Conservation (phyloP, 2,888 invertebrate species). For the Zygaena filipendulae region DNA sequence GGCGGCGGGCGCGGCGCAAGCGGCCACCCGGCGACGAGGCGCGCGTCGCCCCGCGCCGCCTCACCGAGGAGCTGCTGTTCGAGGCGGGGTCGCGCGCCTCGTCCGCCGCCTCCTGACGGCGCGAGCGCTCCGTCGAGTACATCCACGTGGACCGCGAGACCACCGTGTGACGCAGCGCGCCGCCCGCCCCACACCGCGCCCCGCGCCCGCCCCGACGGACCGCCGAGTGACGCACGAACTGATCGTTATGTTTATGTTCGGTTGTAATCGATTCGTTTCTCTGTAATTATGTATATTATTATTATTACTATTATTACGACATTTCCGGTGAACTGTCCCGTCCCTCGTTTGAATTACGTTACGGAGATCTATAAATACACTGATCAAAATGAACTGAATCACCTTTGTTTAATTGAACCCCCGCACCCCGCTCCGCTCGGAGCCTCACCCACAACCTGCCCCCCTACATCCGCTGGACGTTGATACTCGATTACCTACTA, state of each 20-base stretch:
- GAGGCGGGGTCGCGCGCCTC: constrained; percentile 69
- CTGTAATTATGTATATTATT: constrained; percentile 20
- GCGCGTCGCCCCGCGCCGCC: constrained; percentile 63
- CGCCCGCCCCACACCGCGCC: constrained; percentile 11
- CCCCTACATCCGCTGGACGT: no score
- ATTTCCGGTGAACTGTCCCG: constrained; percentile 54
- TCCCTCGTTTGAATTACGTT: constrained; percentile 53
- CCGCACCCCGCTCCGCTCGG: no score
- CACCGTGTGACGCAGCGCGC: constrained; percentile 79
- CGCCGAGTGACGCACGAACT: constrained; percentile 3
- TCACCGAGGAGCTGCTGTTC: constrained; percentile 77
- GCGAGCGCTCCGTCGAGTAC: constrained; percentile 90
- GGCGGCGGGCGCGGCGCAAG: constrained; percentile 54
- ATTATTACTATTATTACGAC: no score
- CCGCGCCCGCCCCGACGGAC: constrained; percentile 4
- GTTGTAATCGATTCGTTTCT: constrained; percentile 18
- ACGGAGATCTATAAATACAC: constrained; percentile 42
- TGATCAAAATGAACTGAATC: no score
- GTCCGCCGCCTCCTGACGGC: constrained; percentile 84
- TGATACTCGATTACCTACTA: no score
- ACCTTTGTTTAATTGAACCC: no score
- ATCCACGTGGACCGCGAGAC: constrained; percentile 94
- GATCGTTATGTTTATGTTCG: constrained; percentile 12
- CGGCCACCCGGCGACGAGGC: no score
- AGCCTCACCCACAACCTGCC: no score